Evolutionary conservation across 2,797 vertebrate genomes (phyloP), one percentile per base, ranked within the genome.

Genomic region (Geotrypetes seraphini): DNA sequence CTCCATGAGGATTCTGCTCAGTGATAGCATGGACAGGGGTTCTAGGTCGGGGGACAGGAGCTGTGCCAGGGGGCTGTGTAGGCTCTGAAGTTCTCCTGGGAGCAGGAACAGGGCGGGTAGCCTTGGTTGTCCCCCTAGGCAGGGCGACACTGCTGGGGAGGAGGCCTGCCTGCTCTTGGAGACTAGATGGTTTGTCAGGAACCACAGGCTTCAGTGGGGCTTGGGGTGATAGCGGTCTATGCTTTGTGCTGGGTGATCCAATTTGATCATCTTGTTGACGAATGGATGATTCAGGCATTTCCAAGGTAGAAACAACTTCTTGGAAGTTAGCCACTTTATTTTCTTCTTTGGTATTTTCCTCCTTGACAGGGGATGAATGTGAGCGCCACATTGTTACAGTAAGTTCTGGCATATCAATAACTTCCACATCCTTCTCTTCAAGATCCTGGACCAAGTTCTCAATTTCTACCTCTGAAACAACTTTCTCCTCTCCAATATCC

Each of bases 61-160:
- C 40, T 12, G 57, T 57, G 12, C 5, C 50, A 36, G 26, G 84
- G 19, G 36, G 78, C 30, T 8, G 73, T 68, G 25, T 68, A 0
- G 7, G 23, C 12, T 85, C 81, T 0, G 62, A 22, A 33, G 50
- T 28, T 31, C 39, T 81, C 41, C 81, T 64, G 3, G 82, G 82
- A 19, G 79, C 78, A 1, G 82, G 81, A 1, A 65, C 81, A 17
- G 82, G 81, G 7, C 70, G 65, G 0, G 12, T 7, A 16, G 71
- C 67, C 43, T 41, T 58, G 25, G 38, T 33, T 7, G 5, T 53
- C 40, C 58, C 18, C 0, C 58, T 45, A 6, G 37, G 25, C 0
- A 37, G 21, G 50, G 38, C 56, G n/a, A n/a, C n/a, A n/a, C n/a
- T n/a, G n/a, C n/a, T n/a, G n/a, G n/a, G n/a, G n/a, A n/a, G n/a